Conservation (phyloP, 2,797 vertebrate species). For the Chelon labrosus region DNA sequence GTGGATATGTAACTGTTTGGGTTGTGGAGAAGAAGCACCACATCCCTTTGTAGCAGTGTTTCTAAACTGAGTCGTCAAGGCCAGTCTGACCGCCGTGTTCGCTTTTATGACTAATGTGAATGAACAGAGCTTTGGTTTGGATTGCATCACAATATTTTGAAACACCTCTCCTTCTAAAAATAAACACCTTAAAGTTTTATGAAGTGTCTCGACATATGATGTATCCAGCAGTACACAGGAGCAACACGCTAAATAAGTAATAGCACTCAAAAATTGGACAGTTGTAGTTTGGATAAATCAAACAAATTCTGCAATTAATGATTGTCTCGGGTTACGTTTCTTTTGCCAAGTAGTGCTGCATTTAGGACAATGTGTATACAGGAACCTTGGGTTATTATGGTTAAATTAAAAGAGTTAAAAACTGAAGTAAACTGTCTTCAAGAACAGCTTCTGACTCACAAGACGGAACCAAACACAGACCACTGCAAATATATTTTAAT, state of each 20-base stretch:
- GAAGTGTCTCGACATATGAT: too few species aligned
- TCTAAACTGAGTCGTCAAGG: constrained; percentile 4
- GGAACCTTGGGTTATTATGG: not conserved
- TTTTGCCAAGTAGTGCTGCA: too few species aligned
- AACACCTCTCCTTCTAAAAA: not conserved
- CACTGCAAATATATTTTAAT: too few species aligned
- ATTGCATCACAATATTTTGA: not conserved
- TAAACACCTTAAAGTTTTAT: too few species aligned
- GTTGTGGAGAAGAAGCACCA: not conserved
- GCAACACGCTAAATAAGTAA: not conserved
- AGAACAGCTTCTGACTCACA: too few species aligned
- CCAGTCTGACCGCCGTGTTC: not conserved
- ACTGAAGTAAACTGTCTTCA: too few species aligned
- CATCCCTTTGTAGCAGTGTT: constrained; percentile 25
- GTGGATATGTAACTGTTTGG: not conserved
- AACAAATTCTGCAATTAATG: not conserved
- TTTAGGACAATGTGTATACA: not conserved
- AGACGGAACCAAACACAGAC: too few species aligned
- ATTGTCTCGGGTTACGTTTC: not conserved
- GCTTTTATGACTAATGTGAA: constrained; percentile 6
- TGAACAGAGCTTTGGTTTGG: not conserved
- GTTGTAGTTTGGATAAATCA: not conserved
- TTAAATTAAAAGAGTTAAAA: not conserved
- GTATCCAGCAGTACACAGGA: too few species aligned
- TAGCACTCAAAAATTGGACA: not conserved